Evolutionary conservation across 2,888 invertebrate genomes (phyloP), one percentile per base, ranked within the genome.

Genomic region (Stramonita haemastoma): DNA sequence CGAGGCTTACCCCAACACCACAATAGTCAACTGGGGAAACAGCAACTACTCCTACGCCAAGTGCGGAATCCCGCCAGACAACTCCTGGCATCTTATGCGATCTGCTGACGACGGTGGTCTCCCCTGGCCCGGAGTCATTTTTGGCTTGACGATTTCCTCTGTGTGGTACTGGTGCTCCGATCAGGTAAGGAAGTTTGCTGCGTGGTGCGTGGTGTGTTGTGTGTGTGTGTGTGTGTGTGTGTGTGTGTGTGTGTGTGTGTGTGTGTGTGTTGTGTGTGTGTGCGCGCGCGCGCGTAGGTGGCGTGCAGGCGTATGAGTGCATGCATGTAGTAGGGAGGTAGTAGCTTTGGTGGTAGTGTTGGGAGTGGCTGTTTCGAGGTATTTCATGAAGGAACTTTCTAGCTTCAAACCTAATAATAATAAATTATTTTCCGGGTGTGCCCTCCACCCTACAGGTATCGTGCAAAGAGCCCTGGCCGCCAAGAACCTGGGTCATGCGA

Each of bases 401-500:
- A 5, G 46, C 8, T 46, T 8, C 8, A 46, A 46, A 46, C 46
- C n/a, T n/a, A n/a, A n/a, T n/a, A n/a, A n/a, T n/a, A n/a, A n/a
- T n/a, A n/a, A n/a, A n/a, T 46, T 8, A 46, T 46, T 8, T 5
- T 46, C 46, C 8, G 46, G 46, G 46, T 46, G 46, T 46, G 46
- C 8, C 46, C 46, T 46, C 46, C 46, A n/a, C n/a, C 46, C 91
- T 92, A 6, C 91, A 96, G 96, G 96, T 97, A 96, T 97, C 93
- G 96, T 97, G 0, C 97, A 97, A 93, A 93, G 96, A 90, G 96
- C 96, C 0, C 93, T 97, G 87, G 96, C 97, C 4, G 96, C 96
- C 26, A 96, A 96, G 93, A 96, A 95, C 88, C 91, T 96, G 22
- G 95, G 96, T 6, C 96, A 96, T 93, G 96, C 96, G 17, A 96